Percentiles rank a stretch among this genome's conserved stretches.
These are phyloP conservation scores for Lamellibrachia columna DNA, from an alignment of 2,888 invertebrate genomes.

Conservation along the genomic window DNA sequence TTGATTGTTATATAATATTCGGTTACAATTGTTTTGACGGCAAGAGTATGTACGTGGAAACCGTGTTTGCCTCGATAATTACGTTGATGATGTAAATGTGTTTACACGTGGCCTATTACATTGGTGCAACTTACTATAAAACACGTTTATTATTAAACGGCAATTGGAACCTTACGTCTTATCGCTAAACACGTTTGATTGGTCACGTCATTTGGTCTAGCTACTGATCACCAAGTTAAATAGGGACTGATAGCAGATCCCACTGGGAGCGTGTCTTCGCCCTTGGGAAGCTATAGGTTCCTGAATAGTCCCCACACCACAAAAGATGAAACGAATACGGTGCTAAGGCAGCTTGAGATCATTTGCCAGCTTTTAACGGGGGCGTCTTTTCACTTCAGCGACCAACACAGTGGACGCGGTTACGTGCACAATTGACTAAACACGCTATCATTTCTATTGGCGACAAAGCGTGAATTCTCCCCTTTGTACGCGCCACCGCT, in stretches of 20 bases:
- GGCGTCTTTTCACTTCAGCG: not conserved
- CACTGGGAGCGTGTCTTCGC: not conserved
- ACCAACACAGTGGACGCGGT: not conserved
- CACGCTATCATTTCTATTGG: not conserved
- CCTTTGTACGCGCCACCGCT: not conserved
- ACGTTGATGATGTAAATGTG: too few species aligned
- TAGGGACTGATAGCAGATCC: not conserved
- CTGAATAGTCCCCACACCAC: not conserved
- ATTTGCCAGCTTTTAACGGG: not conserved
- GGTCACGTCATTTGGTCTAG: not conserved
- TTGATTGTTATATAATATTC: not conserved
- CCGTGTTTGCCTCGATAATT: too few species aligned
- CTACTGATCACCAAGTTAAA: not conserved
- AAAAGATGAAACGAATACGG: not conserved
- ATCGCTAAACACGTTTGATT: not conserved
- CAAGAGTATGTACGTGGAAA: too few species aligned
- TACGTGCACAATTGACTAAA: conserved; percentile 2
- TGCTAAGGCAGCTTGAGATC: not conserved
- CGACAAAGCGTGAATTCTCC: not conserved
- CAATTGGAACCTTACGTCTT: not conserved
- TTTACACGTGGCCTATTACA: not conserved
- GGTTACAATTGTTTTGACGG: not conserved
- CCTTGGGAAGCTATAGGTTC: not conserved
- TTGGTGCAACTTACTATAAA: not conserved
- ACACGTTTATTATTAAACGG: not conserved